Evolutionary conservation across 1,140 invertebrate genomes (phyloP).

Genomic region (Procambarus virginalis): DNA sequence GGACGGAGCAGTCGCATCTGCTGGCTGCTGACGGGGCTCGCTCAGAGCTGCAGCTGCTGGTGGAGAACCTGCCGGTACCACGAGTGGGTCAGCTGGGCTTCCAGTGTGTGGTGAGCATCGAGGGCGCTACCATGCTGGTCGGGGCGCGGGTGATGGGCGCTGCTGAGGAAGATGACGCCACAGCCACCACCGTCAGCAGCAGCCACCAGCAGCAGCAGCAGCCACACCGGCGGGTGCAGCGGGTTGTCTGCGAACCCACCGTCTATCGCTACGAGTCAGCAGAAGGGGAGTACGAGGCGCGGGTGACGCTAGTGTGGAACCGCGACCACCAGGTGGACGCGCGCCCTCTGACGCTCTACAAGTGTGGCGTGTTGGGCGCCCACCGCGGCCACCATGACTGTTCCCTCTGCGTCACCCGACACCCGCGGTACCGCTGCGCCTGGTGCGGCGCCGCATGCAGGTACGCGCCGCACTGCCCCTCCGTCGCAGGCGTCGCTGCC

Average conservation of each 20-base stretch:
- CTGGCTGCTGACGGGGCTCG: slow-evolving; percentile 90
- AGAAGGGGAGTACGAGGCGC: slow-evolving; percentile 89
- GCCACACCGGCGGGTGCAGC: slow-evolving; percentile 75
- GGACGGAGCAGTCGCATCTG: slow-evolving; percentile 79
- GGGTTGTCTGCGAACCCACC: slow-evolving; percentile 92
- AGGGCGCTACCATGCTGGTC: slow-evolving; percentile 90
- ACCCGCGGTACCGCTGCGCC: slow-evolving; percentile 88
- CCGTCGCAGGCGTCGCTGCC: slow-evolving; percentile 78
- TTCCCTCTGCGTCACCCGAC: slow-evolving; percentile 91
- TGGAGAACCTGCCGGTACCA: slow-evolving; percentile 89
- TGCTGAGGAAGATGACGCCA: slow-evolving; percentile 37
- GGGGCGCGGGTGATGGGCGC: slow-evolving; percentile 84
- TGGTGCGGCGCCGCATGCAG: slow-evolving; percentile 93
- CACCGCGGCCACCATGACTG: slow-evolving; percentile 94
- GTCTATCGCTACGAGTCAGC: slow-evolving; percentile 91
- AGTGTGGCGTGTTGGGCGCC: slow-evolving; percentile 93
- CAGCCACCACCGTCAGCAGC: slow-evolving; percentile 14
- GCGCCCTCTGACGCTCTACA: slow-evolving; percentile 91
- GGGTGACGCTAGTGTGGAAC: slow-evolving; percentile 93
- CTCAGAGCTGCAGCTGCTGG: slow-evolving; percentile 90
- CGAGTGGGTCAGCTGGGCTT: slow-evolving; percentile 84
- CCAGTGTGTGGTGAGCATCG: slow-evolving; percentile 92
- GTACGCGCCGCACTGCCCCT: slow-evolving; percentile 85
- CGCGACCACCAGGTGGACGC: slow-evolving; percentile 93
- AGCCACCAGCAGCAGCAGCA: not conserved